phyloP scores from a whole-genome alignment of 1,140 invertebrate genomes.

The Pogonus chalceus region DNA sequence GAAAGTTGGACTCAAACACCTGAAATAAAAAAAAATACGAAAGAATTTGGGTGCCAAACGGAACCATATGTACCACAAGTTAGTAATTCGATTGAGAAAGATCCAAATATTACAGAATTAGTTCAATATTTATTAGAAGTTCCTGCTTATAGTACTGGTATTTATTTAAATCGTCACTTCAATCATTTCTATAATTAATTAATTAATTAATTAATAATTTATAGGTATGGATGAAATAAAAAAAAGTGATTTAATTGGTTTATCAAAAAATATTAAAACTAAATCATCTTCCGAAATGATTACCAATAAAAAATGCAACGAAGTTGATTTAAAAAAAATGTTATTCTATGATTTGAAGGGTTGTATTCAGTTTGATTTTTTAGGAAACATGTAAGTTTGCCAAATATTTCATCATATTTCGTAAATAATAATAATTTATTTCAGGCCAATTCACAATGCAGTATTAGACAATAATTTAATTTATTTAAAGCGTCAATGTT shows the following conservation, averaged over 20 bases:
- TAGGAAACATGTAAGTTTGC: slow-evolving; percentile 1
- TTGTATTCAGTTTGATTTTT: not conserved
- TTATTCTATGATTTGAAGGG: not conserved
- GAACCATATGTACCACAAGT: not conserved
- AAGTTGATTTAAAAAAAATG: not conserved
- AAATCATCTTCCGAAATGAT: too few species aligned
- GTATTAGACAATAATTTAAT: not conserved
- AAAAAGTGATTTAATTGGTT: not conserved
- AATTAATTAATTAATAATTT: too few species aligned
- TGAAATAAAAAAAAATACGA: too few species aligned
- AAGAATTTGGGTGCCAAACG: too few species aligned
- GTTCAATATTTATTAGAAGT: not conserved
- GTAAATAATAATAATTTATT: not conserved
- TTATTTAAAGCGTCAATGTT: not conserved
- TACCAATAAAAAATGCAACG: too few species aligned
- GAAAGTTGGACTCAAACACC: too few species aligned
- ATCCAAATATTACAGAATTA: not conserved
- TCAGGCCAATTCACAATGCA: not conserved
- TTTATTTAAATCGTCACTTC: too few species aligned
- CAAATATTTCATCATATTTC: not conserved
- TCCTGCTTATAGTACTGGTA: not conserved
- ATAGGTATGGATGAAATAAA: not conserved
- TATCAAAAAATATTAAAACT: not conserved
- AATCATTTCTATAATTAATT: too few species aligned
- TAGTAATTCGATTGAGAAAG: not conserved